Conservation (phyloP, 2,113 vertebrate genomes). For the Toxotes chatareus region DNA sequence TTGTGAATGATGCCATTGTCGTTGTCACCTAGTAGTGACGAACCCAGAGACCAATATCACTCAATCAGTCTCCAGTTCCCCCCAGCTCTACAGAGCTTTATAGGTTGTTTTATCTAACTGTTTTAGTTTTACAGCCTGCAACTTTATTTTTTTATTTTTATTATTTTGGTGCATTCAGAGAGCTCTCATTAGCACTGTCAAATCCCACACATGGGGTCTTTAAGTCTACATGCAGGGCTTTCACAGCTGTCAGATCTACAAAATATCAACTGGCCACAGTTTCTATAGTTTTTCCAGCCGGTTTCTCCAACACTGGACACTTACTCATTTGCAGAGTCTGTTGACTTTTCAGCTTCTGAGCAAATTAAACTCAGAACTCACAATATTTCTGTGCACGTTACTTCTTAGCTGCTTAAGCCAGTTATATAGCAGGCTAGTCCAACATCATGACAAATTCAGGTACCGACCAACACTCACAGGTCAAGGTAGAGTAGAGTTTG, state of each 20-base stretch:
- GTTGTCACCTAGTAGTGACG: no score
- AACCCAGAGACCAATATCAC: background rate
- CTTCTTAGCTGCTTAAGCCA: background rate
- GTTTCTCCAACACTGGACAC: background rate
- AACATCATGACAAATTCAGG: background rate
- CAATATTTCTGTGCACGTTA: conserved; percentile 12
- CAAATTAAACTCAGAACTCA: background rate
- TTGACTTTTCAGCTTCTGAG: conserved; percentile 2
- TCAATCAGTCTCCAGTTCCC: background rate
- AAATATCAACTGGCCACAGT: background rate
- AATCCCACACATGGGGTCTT: background rate
- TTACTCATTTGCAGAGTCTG: background rate
- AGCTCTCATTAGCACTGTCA: background rate
- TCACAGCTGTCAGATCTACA: background rate
- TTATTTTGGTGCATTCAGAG: no score
- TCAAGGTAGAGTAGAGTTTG: conserved; percentile 85
- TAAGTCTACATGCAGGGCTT: background rate
- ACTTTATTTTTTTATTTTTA: no score
- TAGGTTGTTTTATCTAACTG: no score
- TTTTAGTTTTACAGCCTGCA: background rate
- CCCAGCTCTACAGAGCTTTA: no score
- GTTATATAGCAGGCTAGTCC: background rate
- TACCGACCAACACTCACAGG: conserved; percentile 77
- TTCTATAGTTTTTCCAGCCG: background rate
- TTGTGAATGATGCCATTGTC: no score